Percentiles rank a stretch among this genome's conserved stretches.
Conservation (phyloP, 2,888 invertebrate genomes). For the Xanthia icteritia region DNA sequence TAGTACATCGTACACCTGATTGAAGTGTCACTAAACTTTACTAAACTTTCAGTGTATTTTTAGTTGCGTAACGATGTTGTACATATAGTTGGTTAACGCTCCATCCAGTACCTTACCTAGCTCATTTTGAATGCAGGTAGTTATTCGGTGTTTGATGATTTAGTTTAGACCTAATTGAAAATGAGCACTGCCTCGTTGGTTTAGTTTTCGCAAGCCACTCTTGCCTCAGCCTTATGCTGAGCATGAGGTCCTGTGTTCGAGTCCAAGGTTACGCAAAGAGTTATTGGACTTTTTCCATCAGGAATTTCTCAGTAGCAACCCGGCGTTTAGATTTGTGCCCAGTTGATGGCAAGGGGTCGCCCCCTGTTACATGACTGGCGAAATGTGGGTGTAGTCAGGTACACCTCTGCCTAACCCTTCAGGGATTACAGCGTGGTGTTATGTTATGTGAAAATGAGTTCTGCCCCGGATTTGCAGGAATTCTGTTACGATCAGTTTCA, state of each 20-base stretch:
- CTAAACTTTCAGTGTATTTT: slow-evolving; percentile 62
- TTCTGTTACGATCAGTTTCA: background rate
- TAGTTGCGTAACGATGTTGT: slow-evolving; percentile 55
- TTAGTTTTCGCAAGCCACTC: background rate
- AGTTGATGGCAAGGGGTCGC: background rate
- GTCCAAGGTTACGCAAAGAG: background rate
- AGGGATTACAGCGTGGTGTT: background rate
- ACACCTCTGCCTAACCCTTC: background rate
- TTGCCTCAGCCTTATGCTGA: background rate
- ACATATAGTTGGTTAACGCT: background rate
- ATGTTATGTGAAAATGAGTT: background rate
- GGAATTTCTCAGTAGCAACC: background rate
- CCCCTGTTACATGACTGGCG: background rate
- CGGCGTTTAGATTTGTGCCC: background rate
- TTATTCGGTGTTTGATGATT: background rate
- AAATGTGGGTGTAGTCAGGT: background rate
- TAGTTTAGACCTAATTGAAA: background rate
- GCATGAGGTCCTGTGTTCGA: background rate
- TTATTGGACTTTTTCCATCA: no score
- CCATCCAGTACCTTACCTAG: background rate
- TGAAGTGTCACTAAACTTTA: slow-evolving; percentile 73
- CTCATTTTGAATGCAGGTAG: background rate
- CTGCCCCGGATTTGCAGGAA: background rate
- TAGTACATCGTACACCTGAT: slow-evolving; percentile 72
- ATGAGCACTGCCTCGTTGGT: background rate